Percentiles rank a stretch among this genome's conserved stretches.
phyloP scores from a whole-genome alignment of 2,888 invertebrate species.

The Bruchidius siliquastri region DNA sequence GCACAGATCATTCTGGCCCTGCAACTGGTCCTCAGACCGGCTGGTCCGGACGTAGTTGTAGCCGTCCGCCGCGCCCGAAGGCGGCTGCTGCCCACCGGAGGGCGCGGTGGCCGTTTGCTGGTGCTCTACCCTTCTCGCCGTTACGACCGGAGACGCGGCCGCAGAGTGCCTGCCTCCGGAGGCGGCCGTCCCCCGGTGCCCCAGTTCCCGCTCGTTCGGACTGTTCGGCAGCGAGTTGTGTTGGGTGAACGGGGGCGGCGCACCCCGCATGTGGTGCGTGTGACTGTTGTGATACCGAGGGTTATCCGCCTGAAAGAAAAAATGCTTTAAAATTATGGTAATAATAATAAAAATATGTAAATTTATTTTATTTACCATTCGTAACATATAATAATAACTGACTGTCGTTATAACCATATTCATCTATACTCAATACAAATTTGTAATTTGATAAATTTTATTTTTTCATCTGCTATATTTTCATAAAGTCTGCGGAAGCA shows the following conservation, averaged over 20 bases:
- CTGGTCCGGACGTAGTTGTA: conserved; percentile 73
- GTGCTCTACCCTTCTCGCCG: conserved; percentile 54
- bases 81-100: conserved; percentile 42
- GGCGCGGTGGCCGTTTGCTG: conserved; percentile 31
- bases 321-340: no score
- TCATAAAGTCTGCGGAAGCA: no score
- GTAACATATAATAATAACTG: no score
- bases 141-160: conserved; percentile 52
- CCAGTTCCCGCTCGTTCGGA: conserved; percentile 61
- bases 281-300: conserved; percentile 54
- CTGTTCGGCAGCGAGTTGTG: conserved; percentile 67
- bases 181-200: conserved; percentile 42
- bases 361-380: no score
- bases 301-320: conserved; percentile 33
- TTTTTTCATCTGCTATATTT: no score
- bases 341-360: no score
- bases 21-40: conserved; percentile 80
- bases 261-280: conserved; percentile 42
- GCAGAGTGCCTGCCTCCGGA: conserved; percentile 50
- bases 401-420: no score
- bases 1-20: conserved; percentile 66
- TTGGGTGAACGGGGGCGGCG: conserved; percentile 14
- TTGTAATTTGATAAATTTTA: no score
- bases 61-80: conserved; percentile 28
- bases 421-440: no score